Evolutionary conservation across 1,140 invertebrate species (phyloP).

Genomic region (Delia radicum): DNA sequence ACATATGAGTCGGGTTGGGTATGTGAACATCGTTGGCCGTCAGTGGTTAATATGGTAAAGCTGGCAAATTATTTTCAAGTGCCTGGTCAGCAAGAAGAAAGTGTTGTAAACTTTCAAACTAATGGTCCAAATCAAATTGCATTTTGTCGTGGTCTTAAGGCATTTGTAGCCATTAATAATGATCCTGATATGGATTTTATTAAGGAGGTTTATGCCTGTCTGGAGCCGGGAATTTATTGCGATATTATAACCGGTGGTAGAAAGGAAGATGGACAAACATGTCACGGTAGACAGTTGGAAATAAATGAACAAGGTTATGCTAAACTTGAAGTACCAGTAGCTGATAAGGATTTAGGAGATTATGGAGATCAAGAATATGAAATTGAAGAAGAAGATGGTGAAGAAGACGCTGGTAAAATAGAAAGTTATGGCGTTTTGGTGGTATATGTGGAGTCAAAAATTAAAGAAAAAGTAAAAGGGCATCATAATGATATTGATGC

Average conservation of each 20-base stretch:
- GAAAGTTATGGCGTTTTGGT: constrained; percentile 26
- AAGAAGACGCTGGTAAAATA: background rate
- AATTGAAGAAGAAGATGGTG: background rate
- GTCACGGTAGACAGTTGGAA: constrained; percentile 8
- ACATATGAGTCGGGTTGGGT: constrained; percentile 74
- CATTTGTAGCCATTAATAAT: constrained; percentile 71
- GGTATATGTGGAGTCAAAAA: constrained; percentile 21
- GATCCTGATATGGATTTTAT: constrained; percentile 57
- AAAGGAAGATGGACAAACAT: constrained; percentile 36
- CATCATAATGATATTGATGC: background rate
- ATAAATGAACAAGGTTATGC: constrained; percentile 26
- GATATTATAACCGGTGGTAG: constrained; percentile 74
- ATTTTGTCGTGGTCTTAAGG: constrained; percentile 68
- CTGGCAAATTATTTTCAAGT: constrained; percentile 65
- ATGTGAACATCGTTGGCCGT: constrained; percentile 84
- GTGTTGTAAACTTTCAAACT: constrained; percentile 69
- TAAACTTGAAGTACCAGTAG: constrained; percentile 17
- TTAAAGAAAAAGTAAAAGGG: background rate
- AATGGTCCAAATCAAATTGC: constrained; percentile 74
- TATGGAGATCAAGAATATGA: constrained; percentile 3
- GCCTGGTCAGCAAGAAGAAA: constrained; percentile 53
- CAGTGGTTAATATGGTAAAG: constrained; percentile 77
- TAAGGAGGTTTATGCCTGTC: constrained; percentile 62
- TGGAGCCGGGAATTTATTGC: constrained; percentile 74
- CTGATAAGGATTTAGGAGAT: background rate